phyloP scores from a whole-genome alignment of 2,888 invertebrate species.

The Xestia rhomboidea region DNA sequence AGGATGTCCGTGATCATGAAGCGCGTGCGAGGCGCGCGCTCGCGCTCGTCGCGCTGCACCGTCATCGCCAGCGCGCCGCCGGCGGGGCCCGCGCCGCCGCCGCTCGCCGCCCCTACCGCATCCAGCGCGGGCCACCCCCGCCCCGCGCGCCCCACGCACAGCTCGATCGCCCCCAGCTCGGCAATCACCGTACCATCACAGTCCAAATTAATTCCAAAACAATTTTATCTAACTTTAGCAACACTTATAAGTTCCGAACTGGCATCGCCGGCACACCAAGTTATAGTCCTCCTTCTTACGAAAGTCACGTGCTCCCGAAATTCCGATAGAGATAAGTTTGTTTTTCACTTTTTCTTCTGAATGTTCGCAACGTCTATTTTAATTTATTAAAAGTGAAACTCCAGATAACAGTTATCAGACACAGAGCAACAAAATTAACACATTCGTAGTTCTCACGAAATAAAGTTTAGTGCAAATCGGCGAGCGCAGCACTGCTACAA shows the following conservation, averaged over 20 bases:
- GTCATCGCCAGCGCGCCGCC: conserved; percentile 91
- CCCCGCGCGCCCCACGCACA: conserved; percentile 78
- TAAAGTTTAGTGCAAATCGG: conserved; percentile 52
- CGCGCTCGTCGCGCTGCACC: conserved; percentile 92
- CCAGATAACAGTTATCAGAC: conserved; percentile 22
- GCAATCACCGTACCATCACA: conserved; percentile 74
- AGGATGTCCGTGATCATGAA: conserved; percentile 98
- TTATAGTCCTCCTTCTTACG: conserved; percentile 31
- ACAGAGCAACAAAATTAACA: conserved; percentile 53
- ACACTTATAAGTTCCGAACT: conserved; percentile 61
- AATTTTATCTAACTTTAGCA: conserved; percentile 38
- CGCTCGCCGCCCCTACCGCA: conserved; percentile 82
- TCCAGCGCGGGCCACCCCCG: conserved; percentile 84
- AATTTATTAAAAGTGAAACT: conserved; percentile 29
- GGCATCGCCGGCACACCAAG: conserved; percentile 58
- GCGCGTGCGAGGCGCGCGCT: conserved; percentile 94
- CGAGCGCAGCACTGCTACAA: conserved; percentile 37
- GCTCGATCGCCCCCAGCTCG: conserved; percentile 83
- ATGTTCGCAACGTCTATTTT: conserved; percentile 36
- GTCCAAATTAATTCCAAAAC: conserved; percentile 51
- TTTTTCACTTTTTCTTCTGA: conserved; percentile 49
- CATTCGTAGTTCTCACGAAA: conserved; percentile 57
- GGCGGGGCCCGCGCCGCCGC: conserved; percentile 83
- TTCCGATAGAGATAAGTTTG: conserved; percentile 34
- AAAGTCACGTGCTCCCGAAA: conserved; percentile 45